A percentile compares a stretch with the other conserved stretches of the same genome.
These are phyloP conservation scores for Catagonus wagneri DNA, from an alignment of 2,113 vertebrate species.

Conservation along the genomic window DNA sequence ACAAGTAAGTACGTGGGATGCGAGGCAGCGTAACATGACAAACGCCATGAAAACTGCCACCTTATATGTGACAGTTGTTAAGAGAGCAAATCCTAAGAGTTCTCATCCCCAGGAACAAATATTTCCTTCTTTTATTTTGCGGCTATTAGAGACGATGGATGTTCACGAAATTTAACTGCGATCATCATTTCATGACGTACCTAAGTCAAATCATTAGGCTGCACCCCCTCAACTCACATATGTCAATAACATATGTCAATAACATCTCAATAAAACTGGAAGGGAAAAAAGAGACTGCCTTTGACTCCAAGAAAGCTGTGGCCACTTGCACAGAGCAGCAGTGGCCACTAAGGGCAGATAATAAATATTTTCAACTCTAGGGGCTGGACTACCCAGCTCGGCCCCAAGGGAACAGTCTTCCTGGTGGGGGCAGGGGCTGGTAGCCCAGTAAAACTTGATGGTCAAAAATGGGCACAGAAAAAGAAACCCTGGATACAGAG, in stretches of 20 bases:
- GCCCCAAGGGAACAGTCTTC: not conserved
- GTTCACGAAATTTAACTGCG: not conserved
- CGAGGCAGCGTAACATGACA: rapidly evolving
- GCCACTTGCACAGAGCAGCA: no score
- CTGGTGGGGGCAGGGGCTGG: no score
- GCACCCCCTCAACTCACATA: rapidly evolving
- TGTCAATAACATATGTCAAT: not conserved
- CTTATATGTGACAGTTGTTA: not conserved
- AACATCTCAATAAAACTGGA: not conserved
- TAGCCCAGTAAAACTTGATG: rapidly evolving
- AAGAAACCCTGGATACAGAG: not conserved
- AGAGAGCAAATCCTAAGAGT: not conserved
- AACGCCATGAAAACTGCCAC: not conserved
- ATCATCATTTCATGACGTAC: not conserved
- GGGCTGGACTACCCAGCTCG: no score
- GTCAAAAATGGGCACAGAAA: not conserved
- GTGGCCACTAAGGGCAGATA: rapidly evolving
- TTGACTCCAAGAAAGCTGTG: not conserved
- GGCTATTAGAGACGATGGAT: not conserved
- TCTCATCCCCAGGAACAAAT: not conserved
- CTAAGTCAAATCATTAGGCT: not conserved
- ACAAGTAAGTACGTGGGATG: rapidly evolving
- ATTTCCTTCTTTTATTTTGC: not conserved
- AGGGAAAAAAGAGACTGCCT: no score
- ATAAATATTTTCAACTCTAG: not conserved